phyloP scores from a whole-genome alignment of 1,140 invertebrate genomes.

The Drosophila lacteicornis region DNA sequence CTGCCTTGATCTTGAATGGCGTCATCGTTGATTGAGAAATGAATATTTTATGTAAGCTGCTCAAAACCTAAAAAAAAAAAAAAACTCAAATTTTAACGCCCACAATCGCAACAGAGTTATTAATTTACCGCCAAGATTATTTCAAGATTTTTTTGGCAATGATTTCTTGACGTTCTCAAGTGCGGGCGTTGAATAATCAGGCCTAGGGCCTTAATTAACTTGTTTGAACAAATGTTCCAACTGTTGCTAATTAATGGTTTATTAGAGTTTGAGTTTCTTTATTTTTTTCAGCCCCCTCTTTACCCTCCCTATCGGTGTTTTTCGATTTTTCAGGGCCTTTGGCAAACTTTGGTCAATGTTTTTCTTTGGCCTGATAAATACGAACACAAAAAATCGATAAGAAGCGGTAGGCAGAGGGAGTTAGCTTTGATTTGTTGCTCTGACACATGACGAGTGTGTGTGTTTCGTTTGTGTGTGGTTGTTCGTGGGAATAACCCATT shows the following conservation, averaged over 20 bases:
- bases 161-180: background rate
- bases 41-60: slow-evolving; percentile 52
- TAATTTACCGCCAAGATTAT: slow-evolving; percentile 16
- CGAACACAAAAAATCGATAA: slow-evolving; percentile 32
- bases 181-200: slow-evolving; percentile 63
- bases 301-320: slow-evolving; percentile 4
- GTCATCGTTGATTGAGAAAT: slow-evolving; percentile 31
- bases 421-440: slow-evolving; percentile 44
- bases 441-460: slow-evolving; percentile 34
- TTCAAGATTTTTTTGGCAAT: slow-evolving; percentile 6
- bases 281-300: slow-evolving; percentile 5
- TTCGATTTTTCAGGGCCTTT: slow-evolving; percentile 29
- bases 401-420: slow-evolving; percentile 20
- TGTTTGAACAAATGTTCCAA: slow-evolving; percentile 52
- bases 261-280: background rate
- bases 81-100: slow-evolving; percentile 33
- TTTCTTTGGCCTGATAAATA: slow-evolving; percentile 36
- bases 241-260: slow-evolving; percentile 33
- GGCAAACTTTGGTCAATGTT: slow-evolving; percentile 56
- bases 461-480: background rate
- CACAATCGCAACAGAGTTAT: slow-evolving; percentile 35
- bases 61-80: slow-evolving; percentile 2
- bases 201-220: slow-evolving; percentile 63
- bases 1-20: background rate
- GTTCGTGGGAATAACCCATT: slow-evolving; percentile 20